Evolutionary conservation across 2,888 invertebrate species (phyloP).

Genomic region (Acanthosoma haemorrhoidale): DNA sequence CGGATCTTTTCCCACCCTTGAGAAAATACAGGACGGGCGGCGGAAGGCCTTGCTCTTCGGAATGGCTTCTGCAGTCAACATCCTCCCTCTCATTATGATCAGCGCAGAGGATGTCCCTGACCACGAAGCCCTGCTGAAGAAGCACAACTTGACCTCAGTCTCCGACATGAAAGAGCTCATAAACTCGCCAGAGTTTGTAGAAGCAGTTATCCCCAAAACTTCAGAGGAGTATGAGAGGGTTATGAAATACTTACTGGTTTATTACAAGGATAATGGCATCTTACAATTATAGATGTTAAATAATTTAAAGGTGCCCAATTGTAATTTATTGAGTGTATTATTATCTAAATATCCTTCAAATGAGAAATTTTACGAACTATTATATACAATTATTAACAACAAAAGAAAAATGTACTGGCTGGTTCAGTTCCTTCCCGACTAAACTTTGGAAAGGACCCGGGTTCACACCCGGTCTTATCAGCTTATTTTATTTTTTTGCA

Average conservation of each 20-base stretch:
- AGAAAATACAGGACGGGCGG: background rate
- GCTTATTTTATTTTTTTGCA: no score
- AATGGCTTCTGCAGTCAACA: background rate
- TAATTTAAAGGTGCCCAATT: no score
- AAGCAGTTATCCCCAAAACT: background rate
- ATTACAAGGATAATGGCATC: background rate
- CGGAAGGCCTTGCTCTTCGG: background rate
- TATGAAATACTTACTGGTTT: background rate
- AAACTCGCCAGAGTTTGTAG: no score
- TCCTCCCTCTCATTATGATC: background rate
- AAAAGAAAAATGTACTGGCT: no score
- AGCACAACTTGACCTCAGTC: background rate
- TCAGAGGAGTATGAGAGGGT: background rate
- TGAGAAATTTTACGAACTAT: no score
- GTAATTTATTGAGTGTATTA: no score
- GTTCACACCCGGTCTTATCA: no score
- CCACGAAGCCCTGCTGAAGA: constrained; percentile 10
- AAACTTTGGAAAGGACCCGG: no score
- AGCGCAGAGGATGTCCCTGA: constrained; percentile 26
- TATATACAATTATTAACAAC: no score
- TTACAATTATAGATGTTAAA: background rate
- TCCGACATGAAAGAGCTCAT: no score
- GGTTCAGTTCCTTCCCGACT: no score
- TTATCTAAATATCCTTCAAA: no score
- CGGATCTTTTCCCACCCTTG: constrained; percentile 3